A percentile compares a stretch with the other conserved stretches of the same genome.
These are phyloP conservation scores for Hyperoplus lanceolatus DNA, from an alignment of 2,797 vertebrate species.

Conservation along the genomic window DNA sequence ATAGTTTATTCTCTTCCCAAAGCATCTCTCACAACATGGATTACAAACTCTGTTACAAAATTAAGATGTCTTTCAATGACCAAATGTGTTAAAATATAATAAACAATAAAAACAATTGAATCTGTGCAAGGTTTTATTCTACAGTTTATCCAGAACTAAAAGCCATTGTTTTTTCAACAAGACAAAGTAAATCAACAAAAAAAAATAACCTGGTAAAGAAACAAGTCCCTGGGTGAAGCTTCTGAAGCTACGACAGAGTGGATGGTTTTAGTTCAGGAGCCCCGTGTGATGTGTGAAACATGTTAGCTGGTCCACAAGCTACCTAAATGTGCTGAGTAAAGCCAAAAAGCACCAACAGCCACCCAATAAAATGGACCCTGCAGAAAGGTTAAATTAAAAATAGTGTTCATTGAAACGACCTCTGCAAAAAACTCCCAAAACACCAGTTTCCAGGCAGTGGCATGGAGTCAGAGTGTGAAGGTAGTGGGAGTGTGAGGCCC, in stretches of 20 bases:
- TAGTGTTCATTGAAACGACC: slow-evolving; percentile 39
- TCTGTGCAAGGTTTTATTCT: slow-evolving; percentile 83
- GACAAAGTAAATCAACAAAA: slow-evolving; percentile 58
- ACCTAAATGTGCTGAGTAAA: slow-evolving; percentile 59
- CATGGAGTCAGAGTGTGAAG: slow-evolving; percentile 32
- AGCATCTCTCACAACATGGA: slow-evolving; percentile 69
- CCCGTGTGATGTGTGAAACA: slow-evolving; percentile 37
- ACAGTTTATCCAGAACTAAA: slow-evolving; percentile 80
- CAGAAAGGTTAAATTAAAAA: slow-evolving; percentile 46
- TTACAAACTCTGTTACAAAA: slow-evolving; percentile 75
- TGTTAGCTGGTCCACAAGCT: slow-evolving; percentile 44
- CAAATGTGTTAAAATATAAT: slow-evolving; percentile 72
- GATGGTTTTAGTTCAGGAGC: slow-evolving; percentile 53
- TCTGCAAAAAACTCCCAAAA: slow-evolving; percentile 24
- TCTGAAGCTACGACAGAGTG: slow-evolving; percentile 58
- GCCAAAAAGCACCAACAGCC: slow-evolving; percentile 72
- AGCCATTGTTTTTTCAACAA: slow-evolving; percentile 64
- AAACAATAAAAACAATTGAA: slow-evolving; percentile 76
- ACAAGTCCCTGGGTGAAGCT: slow-evolving; percentile 66
- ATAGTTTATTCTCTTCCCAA: slow-evolving; percentile 82
- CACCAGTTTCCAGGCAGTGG: slow-evolving; percentile 23
- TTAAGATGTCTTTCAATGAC: slow-evolving; percentile 50
- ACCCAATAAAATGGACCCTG: slow-evolving; percentile 57
- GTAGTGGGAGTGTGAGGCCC: slow-evolving; percentile 46
- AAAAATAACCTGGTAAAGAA: slow-evolving; percentile 53